phyloP scores from a whole-genome alignment of 2,888 invertebrate species.

The Epiblema foenella region DNA sequence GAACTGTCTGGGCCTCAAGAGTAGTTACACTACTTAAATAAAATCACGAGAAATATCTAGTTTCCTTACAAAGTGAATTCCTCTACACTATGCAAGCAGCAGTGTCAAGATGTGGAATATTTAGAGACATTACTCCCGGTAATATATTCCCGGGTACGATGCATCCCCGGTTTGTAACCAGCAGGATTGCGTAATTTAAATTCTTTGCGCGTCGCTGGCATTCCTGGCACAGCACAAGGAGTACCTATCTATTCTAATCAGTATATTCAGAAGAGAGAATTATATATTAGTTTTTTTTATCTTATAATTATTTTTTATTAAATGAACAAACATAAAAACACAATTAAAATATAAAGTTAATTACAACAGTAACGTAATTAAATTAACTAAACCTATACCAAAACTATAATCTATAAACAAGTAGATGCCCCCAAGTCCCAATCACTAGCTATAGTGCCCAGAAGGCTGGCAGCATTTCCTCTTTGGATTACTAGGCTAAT shows the following conservation, averaged over 20 bases:
- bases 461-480: too few relatives aligned
- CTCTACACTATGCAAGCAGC: not conserved
- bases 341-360: too few relatives aligned
- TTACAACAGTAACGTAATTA: too few relatives aligned
- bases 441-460: too few relatives aligned
- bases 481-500: too few relatives aligned
- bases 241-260: not conserved
- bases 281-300: too few relatives aligned
- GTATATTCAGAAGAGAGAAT: too few relatives aligned
- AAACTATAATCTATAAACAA: too few relatives aligned
- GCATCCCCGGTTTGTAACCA: constrained; percentile 14
- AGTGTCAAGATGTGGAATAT: constrained; percentile 12
- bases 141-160: constrained; percentile 13
- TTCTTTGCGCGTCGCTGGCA: constrained; percentile 22
- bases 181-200: constrained; percentile 27
- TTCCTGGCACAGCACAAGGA: not conserved
- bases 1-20: not conserved
- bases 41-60: not conserved
- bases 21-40: not conserved
- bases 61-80: not conserved
- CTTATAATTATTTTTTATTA: too few relatives aligned
- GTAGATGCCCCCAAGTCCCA: too few relatives aligned
- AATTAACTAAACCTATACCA: too few relatives aligned
- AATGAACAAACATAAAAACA: too few relatives aligned
- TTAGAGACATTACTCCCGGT: constrained; percentile 20